Percentiles rank a stretch among this genome's conserved stretches.
Conservation (phyloP, 2,888 invertebrate species). For the Aporophyla nigra region DNA sequence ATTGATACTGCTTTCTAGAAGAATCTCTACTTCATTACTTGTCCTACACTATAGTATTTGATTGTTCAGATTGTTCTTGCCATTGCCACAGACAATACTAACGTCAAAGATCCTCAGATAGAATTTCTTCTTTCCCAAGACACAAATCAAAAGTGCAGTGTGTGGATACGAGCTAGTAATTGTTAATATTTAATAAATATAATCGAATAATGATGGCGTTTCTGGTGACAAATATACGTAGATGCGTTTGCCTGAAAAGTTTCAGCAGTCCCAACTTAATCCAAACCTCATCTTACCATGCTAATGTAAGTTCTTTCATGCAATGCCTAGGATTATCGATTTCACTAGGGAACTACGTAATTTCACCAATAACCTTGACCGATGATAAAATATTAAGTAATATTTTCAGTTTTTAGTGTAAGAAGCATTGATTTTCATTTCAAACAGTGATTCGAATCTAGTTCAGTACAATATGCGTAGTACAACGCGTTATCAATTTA, state of each 20-base stretch:
- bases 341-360: constrained; percentile 70
- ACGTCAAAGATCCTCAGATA: background rate
- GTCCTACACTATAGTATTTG: background rate
- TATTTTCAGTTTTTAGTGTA: constrained; percentile 17
- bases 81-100: constrained; percentile 23
- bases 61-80: constrained; percentile 6
- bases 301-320: constrained; percentile 92
- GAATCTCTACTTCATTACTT: background rate
- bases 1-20: background rate
- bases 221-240: constrained; percentile 79
- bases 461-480: background rate
- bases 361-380: constrained; percentile 66
- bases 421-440: constrained; percentile 10
- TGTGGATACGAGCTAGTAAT: constrained; percentile 19
- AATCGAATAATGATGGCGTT: constrained; percentile 78
- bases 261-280: constrained; percentile 80
- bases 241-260: constrained; percentile 82
- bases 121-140: constrained; percentile 17
- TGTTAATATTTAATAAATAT: constrained; percentile 5
- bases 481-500: background rate
- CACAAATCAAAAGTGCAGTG: background rate
- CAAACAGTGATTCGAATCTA: background rate
- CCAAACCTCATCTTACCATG: constrained; percentile 93
- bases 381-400: background rate
- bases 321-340: constrained; percentile 82